Percentiles rank a stretch among this genome's conserved stretches.
Conservation (phyloP, 2,888 invertebrate species). For the Masnerella sp. region DNA sequence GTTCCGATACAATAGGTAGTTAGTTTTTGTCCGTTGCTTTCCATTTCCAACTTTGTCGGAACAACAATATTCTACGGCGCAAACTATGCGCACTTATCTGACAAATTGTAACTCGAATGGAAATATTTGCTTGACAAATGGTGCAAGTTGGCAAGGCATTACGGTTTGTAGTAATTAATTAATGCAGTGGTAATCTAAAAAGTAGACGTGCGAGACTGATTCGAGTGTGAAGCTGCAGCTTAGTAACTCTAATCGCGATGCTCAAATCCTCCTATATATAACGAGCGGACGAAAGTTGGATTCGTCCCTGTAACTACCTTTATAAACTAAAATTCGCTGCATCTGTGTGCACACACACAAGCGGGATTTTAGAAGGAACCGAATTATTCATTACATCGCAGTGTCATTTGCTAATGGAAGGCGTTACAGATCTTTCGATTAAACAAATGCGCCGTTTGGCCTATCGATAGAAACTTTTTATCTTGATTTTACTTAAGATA, state of each 20-base stretch:
- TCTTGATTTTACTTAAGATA: too few species aligned
- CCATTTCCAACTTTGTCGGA: too few species aligned
- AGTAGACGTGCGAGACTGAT: conserved; percentile 35
- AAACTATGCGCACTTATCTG: not conserved
- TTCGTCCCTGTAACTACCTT: conserved; percentile 29
- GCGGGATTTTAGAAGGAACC: conserved; percentile 30
- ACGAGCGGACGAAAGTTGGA: conserved; percentile 17
- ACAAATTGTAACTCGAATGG: conserved; percentile 15
- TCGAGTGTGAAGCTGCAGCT: conserved; percentile 22
- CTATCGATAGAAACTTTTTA: too few species aligned
- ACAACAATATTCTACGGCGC: too few species aligned
- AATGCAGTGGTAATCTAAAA: conserved; percentile 22
- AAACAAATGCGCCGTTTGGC: conserved; percentile 26
- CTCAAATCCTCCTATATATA: conserved; percentile 21
- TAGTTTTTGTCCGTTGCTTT: too few species aligned
- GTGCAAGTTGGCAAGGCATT: not conserved
- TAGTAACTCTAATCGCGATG: conserved; percentile 24
- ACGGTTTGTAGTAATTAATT: conserved; percentile 32
- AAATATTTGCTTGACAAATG: conserved; percentile 13
- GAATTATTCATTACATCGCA: too few species aligned
- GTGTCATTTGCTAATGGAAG: conserved; percentile 51
- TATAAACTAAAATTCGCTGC: conserved; percentile 33
- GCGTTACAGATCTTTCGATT: conserved; percentile 45
- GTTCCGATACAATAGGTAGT: too few species aligned
- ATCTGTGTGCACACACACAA: conserved; percentile 32